These are phyloP conservation scores for Pteromalus puparum DNA, from an alignment of 1,140 invertebrate species.

Conservation along the genomic window DNA sequence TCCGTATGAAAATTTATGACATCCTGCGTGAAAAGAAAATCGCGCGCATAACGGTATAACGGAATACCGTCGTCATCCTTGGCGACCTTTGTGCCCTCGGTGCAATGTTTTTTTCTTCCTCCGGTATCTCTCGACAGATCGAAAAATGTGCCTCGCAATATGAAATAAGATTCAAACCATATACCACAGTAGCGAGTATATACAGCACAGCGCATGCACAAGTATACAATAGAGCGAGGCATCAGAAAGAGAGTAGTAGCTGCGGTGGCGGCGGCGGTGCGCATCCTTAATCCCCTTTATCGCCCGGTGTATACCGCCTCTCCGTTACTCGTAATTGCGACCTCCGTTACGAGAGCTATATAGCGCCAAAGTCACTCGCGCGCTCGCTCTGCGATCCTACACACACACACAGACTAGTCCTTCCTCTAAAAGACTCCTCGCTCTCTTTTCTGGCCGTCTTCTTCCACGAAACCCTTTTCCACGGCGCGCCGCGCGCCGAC, in stretches of 20 bases:
- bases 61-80: background rate
- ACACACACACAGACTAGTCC: background rate
- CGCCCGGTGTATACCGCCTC: constrained; percentile 18
- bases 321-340: constrained; percentile 51
- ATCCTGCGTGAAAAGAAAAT: background rate
- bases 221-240: background rate
- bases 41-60: background rate
- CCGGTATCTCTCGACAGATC: no score
- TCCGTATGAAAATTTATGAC: background rate
- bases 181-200: no score
- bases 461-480: constrained; percentile 51
- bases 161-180: no score
- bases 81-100: background rate
- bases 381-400: background rate
- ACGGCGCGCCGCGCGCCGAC: constrained; percentile 26
- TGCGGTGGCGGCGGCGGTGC: background rate
- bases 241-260: background rate
- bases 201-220: no score
- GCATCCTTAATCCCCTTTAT: constrained; percentile 47
- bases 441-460: constrained; percentile 4
- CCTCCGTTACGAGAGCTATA: constrained; percentile 45
- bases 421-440: constrained; percentile 26
- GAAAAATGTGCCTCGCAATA: no score
- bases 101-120: no score
- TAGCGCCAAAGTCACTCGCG: constrained; percentile 24